phyloP scores from a whole-genome alignment of 2,888 invertebrate species.

The Eustalomyia histrio region DNA sequence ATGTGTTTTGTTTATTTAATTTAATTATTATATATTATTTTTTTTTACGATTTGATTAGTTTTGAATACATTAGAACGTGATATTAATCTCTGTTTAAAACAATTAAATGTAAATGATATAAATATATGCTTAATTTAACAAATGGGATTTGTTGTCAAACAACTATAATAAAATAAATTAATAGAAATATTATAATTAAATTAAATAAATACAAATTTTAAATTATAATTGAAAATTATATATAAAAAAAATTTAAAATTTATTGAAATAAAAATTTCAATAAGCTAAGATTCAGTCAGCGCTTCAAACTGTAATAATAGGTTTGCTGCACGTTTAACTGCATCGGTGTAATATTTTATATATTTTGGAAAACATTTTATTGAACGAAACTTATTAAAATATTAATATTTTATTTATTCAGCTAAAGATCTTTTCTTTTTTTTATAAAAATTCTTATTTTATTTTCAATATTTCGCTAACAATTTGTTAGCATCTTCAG shows the following conservation, averaged over 20 bases:
- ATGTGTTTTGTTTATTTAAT: not conserved
- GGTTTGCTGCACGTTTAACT: no score
- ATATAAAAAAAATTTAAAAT: not conserved
- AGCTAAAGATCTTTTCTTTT: no score
- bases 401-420: no score
- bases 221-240: not conserved
- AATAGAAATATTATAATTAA: not conserved
- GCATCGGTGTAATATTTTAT: no score
- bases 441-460: no score
- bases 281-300: no score
- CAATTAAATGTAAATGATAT: constrained; percentile 58
- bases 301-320: no score
- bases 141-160: constrained; percentile 41
- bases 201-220: not conserved
- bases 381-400: no score
- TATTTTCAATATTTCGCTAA: no score
- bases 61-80: constrained; percentile 32
- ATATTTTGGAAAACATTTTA: no score
- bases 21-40: constrained; percentile 3
- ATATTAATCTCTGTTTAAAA: constrained; percentile 53
- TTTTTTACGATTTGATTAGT: constrained; percentile 20
- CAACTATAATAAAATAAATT: not conserved
- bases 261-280: no score
- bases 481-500: no score
- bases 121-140: constrained; percentile 53